These are phyloP conservation scores for Marmota flaviventris DNA, from an alignment of 2,113 vertebrate genomes.

Conservation along the genomic window DNA sequence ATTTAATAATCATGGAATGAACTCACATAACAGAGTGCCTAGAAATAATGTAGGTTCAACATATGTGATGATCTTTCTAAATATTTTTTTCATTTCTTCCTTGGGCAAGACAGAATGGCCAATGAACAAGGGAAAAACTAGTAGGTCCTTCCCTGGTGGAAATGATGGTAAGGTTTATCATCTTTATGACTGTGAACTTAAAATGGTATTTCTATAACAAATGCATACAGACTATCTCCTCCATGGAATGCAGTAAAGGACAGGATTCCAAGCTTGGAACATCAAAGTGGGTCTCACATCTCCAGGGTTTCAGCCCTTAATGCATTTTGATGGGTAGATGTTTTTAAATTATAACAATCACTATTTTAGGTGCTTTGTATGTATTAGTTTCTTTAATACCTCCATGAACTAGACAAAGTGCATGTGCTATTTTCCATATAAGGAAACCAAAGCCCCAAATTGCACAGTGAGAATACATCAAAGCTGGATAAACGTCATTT, in stretches of 20 bases:
- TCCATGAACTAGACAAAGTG: not conserved
- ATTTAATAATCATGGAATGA: not conserved
- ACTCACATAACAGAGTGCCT: not conserved
- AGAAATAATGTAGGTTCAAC: not conserved
- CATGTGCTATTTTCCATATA: not conserved
- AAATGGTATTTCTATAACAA: not conserved
- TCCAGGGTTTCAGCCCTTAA: not conserved
- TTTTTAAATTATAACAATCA: not conserved
- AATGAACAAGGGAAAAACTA: not conserved
- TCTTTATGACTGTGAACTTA: not conserved
- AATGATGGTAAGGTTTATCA: not conserved
- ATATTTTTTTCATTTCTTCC: not conserved
- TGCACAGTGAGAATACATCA: not conserved
- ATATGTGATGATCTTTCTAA: not conserved
- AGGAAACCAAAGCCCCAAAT: not conserved
- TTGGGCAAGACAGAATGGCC: not conserved
- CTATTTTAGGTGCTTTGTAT: not conserved
- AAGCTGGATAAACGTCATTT: not conserved
- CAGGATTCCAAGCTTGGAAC: not conserved
- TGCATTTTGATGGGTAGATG: not conserved
- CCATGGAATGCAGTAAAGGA: not conserved
- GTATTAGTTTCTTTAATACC: not conserved
- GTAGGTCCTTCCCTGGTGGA: not conserved
- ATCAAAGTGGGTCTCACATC: not conserved
- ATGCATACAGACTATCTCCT: not conserved